A percentile compares a stretch with the other conserved stretches of the same genome.
Conservation (phyloP, 1,140 invertebrate species). For the Adoxophyes honmai region DNA sequence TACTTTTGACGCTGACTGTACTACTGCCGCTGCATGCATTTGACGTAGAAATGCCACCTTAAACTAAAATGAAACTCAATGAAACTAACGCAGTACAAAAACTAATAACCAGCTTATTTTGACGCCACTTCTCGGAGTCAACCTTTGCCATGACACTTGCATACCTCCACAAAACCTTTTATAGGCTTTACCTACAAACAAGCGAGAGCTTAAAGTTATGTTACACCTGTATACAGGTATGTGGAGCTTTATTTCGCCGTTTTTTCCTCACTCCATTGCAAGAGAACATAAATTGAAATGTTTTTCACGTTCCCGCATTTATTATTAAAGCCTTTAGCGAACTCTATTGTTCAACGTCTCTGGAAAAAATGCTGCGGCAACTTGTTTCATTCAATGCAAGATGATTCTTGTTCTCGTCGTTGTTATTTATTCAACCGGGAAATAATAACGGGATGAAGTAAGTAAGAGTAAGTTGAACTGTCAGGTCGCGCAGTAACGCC, state of each 20-base stretch:
- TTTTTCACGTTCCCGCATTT: conserved; percentile 8
- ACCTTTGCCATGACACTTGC: too few relatives aligned
- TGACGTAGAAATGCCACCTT: too few relatives aligned
- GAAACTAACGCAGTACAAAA: too few relatives aligned
- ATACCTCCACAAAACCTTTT: too few relatives aligned
- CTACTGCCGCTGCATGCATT: too few relatives aligned
- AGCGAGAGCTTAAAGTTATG: background rate
- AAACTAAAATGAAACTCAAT: too few relatives aligned
- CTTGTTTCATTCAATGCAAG: background rate
- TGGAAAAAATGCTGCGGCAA: background rate
- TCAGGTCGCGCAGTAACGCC: too few relatives aligned
- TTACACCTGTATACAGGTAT: background rate
- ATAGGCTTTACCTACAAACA: background rate
- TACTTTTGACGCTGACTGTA: too few relatives aligned
- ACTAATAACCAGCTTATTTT: too few relatives aligned
- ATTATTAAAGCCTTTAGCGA: conserved; percentile 12
- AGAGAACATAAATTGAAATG: conserved; percentile 14
- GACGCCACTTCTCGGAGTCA: too few relatives aligned
- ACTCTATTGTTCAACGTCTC: conserved; percentile 3
- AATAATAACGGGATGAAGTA: too few relatives aligned
- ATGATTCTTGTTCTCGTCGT: background rate
- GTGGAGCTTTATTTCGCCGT: conserved; percentile 3
- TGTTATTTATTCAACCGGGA: background rate
- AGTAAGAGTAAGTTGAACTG: too few relatives aligned
- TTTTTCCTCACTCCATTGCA: background rate